Evolutionary conservation across 2,797 vertebrate species (phyloP).

Genomic region (Pygocentrus nattereri): DNA sequence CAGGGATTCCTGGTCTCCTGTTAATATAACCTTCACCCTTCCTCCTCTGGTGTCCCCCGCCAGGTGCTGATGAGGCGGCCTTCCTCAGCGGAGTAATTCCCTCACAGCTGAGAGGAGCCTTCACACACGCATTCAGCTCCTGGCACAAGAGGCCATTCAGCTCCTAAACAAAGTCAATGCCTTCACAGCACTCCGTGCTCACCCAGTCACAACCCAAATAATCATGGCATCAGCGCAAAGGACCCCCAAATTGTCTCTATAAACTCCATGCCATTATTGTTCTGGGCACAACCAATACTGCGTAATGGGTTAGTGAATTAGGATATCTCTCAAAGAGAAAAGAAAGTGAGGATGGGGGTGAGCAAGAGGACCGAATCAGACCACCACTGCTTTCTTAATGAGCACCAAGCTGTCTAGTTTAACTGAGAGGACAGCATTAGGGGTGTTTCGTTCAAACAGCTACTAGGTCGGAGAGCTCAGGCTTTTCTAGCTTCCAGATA

Average conservation of each 20-base stretch:
- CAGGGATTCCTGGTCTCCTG: neutral
- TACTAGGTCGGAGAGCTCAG: neutral
- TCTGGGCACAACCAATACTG: conserved; percentile 14
- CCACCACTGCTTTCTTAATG: neutral
- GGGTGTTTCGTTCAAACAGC: neutral
- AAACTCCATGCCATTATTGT: conserved; percentile 19
- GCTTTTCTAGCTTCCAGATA: too few relatives aligned
- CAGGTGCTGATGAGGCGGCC: conserved; percentile 21
- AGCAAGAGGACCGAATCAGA: neutral
- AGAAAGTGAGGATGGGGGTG: neutral
- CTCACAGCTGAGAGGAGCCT: conserved; percentile 72
- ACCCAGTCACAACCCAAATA: conserved; percentile 27
- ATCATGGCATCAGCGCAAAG: neutral
- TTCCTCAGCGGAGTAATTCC: conserved; percentile 31
- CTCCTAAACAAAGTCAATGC: conserved; percentile 22
- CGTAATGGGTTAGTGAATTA: conserved; percentile 39
- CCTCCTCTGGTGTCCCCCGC: conserved; percentile 9
- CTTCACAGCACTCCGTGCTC: conserved; percentile 21
- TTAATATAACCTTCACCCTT: neutral
- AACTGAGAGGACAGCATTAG: neutral
- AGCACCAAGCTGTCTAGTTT: neutral
- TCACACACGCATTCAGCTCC: conserved; percentile 73
- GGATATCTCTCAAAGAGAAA: conserved; percentile 7
- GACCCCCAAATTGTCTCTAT: conserved; percentile 26
- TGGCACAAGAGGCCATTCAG: conserved; percentile 80